Conservation (phyloP, 2,888 invertebrate species). For the Sympetrum striolatum region DNA sequence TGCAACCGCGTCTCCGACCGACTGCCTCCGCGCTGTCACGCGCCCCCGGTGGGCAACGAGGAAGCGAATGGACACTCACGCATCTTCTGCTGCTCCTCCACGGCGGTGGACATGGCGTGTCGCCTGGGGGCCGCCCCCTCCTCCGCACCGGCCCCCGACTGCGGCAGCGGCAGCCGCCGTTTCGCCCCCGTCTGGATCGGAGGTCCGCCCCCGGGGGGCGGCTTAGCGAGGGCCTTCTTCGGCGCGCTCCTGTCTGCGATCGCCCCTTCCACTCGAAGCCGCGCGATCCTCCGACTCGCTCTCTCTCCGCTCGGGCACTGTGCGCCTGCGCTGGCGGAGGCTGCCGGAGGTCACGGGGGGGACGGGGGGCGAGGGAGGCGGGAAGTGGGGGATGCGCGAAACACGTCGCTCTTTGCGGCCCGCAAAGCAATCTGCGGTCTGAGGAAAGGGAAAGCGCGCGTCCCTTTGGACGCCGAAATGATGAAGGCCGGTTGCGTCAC, state of each 20-base stretch:
- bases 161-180: slow-evolving; percentile 35
- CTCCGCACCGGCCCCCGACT: slow-evolving; percentile 34
- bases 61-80: background rate
- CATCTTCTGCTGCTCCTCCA: slow-evolving; percentile 23
- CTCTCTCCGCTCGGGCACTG: background rate
- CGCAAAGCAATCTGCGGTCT: background rate
- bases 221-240: background rate
- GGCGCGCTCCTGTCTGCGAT: background rate
- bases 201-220: slow-evolving; percentile 19
- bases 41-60: background rate
- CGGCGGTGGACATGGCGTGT: slow-evolving; percentile 14
- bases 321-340: slow-evolving; percentile 23
- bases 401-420: background rate
- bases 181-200: slow-evolving; percentile 33
- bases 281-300: background rate
- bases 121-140: slow-evolving; percentile 16
- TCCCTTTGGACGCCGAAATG: background rate
- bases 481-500: background rate
- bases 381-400: background rate
- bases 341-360: slow-evolving; percentile 3
- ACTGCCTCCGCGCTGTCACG: background rate
- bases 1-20: no score
- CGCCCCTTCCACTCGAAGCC: background rate
- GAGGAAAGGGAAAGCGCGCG: background rate
- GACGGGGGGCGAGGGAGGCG: background rate